Percentiles rank a stretch among this genome's conserved stretches.
These are phyloP conservation scores for Agonopterix heracliana DNA, from an alignment of 2,888 invertebrate genomes.

Conservation along the genomic window DNA sequence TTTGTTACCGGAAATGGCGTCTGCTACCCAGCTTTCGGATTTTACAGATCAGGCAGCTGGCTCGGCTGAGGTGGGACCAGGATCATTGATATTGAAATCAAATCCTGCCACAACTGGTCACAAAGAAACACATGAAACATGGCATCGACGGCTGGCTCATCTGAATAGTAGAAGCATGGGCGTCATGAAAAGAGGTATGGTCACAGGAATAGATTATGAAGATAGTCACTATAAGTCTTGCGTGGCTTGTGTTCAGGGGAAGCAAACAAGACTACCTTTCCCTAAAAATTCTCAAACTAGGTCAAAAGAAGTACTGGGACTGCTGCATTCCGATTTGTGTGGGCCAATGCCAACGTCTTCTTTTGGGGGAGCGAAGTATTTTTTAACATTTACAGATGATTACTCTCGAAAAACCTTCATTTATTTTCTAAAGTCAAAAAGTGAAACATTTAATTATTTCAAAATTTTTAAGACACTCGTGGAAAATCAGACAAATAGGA, in stretches of 20 bases:
- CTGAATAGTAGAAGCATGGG: conserved; percentile 14
- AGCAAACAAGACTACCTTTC: conserved; percentile 3
- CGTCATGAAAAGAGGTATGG: conserved; percentile 15
- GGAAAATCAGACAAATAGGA: conserved; percentile 12
- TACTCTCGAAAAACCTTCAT: too few species aligned
- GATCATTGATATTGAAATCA: too few species aligned
- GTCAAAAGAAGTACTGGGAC: conserved; percentile 1
- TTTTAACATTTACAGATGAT: conserved; percentile 31
- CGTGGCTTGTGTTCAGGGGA: conserved; percentile 6
- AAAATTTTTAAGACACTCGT: conserved; percentile 9
- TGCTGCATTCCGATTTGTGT: conserved; percentile 5
- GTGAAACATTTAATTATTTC: conserved; percentile 1
- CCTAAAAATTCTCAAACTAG: conserved; percentile 2
- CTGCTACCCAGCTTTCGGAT: too few species aligned
- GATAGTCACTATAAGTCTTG: neutral
- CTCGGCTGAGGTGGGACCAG: too few species aligned
- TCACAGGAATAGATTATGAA: conserved; percentile 10
- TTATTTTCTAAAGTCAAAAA: conserved; percentile 7
- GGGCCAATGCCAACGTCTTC: conserved; percentile 2
- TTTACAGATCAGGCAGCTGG: too few species aligned
- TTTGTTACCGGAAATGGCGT: too few species aligned
- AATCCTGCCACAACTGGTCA: too few species aligned
- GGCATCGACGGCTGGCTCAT: conserved; percentile 18
- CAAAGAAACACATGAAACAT: conserved; percentile 10
- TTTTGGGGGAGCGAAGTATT: conserved; percentile 16